Percentiles rank a stretch among this genome's conserved stretches.
phyloP scores from a whole-genome alignment of 2,113 vertebrate genomes.

The Irena cyanogastra region DNA sequence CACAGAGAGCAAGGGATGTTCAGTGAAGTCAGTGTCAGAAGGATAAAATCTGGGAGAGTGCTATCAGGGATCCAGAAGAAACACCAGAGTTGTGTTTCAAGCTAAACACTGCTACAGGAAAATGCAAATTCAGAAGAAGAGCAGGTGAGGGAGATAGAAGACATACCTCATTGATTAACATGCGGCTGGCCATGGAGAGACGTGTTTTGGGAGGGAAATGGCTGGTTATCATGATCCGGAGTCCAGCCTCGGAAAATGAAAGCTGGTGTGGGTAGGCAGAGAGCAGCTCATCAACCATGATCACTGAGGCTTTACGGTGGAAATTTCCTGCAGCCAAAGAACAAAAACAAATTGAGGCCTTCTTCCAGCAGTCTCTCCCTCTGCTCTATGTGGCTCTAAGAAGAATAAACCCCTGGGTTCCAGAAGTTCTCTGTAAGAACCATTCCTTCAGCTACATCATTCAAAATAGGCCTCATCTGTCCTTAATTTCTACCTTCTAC shows the following conservation, averaged over 20 bases:
- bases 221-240: constrained; percentile 98
- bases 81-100: neutral
- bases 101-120: neutral
- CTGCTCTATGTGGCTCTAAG: neutral
- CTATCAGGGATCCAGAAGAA: neutral
- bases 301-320: constrained; percentile 88
- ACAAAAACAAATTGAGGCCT: neutral
- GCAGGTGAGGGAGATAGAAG: neutral
- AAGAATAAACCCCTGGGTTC: neutral
- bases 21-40: neutral
- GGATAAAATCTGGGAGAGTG: neutral
- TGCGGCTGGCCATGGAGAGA: constrained; percentile 98
- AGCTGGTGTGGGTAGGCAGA: constrained; percentile 95
- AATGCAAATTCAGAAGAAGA: neutral
- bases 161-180: constrained; percentile 94
- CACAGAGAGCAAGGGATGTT: neutral
- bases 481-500: neutral
- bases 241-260: constrained; percentile 93
- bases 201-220: constrained; percentile 96
- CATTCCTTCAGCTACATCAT: neutral
- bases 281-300: constrained; percentile 98
- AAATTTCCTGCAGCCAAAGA: constrained; percentile 80
- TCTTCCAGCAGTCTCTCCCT: neutral
- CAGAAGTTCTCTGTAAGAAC: neutral
- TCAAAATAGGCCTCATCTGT: neutral